phyloP scores from a whole-genome alignment of 2,113 vertebrate genomes.

The Eurystomus gularis region DNA sequence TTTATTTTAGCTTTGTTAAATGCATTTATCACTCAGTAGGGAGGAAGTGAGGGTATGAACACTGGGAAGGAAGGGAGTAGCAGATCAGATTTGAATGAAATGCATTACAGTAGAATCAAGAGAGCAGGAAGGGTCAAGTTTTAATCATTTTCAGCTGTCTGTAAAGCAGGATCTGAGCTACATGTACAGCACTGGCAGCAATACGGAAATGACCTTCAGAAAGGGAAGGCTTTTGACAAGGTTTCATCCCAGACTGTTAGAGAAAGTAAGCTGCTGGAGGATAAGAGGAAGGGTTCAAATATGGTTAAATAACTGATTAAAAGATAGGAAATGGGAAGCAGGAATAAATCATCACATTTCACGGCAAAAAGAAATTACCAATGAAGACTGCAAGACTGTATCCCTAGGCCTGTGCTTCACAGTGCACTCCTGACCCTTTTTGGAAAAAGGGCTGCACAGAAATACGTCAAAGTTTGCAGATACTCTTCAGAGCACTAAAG shows the following conservation, averaged over 20 bases:
- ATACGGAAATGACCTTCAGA: not conserved
- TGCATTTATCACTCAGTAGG: not conserved
- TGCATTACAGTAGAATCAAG: not conserved
- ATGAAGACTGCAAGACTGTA: not conserved
- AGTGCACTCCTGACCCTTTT: not conserved
- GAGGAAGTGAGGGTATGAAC: not conserved
- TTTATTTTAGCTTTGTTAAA: not conserved
- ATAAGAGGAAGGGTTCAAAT: not conserved
- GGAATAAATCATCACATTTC: not conserved
- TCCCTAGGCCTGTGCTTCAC: not conserved
- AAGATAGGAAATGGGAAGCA: not conserved
- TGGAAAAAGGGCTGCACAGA: not conserved
- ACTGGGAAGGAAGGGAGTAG: not conserved
- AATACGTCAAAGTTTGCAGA: not conserved
- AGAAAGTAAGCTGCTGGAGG: not conserved
- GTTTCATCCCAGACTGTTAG: not conserved
- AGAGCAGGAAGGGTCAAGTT: not conserved
- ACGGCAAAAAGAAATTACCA: not conserved
- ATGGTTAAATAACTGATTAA: not conserved
- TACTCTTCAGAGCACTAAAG: not conserved
- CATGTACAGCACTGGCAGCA: not conserved
- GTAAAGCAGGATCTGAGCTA: not conserved
- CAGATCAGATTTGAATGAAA: not conserved
- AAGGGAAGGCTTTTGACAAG: not conserved
- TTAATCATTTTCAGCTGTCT: not conserved